Evolutionary conservation across 2,113 vertebrate species (phyloP), one percentile per base, ranked within the genome.

Genomic region (Corythoichthys haematopterus): DNA sequence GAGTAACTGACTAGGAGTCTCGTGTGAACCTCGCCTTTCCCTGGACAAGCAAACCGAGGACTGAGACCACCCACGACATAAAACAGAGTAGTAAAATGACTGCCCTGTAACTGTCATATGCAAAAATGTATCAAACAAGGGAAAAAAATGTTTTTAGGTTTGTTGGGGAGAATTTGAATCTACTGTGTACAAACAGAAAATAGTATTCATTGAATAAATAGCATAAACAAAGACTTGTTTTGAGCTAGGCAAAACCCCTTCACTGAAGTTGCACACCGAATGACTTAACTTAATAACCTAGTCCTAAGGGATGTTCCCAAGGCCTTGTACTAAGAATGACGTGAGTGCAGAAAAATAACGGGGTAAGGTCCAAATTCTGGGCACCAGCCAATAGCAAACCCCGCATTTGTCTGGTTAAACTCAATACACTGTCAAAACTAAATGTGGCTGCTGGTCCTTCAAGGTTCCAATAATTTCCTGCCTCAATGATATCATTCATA

Each of bases 41-140:
- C 38, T 79, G 82, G 81, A 83, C 84, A 65, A 79, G 80, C 80
- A 79, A 86, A 71, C 77, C 80, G 83, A 82, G 83, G 82, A 71
- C 78, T 20, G 51, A 75, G 87, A 90, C 90, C 88, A 88, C 90
- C 88, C 82, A 78, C 83, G 71, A 76, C 63, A 76, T 57, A 64
- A 83, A 66, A 71, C 76, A 68, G 71, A 75, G 57, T 55, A 80
- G 61, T 70, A 71, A 65, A 72, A 81, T 70, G 56, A 68, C 63
- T 69, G 60, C 66, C 59, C 70, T 36, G 66, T 79, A 85, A 69
- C 60, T 57, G 79, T 73, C 71, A 74, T 74, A 62, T 66, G 36
- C 56, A 36, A 71, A 64, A 72, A 63, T 68, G 65, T 36, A 77
- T 15, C 60, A 38, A 69, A 59, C 20, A 69, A 70, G 81, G 47